Percentiles rank a stretch among this genome's conserved stretches.
Conservation (phyloP, 2,113 vertebrate genomes). For the Myotis davidii region DNA sequence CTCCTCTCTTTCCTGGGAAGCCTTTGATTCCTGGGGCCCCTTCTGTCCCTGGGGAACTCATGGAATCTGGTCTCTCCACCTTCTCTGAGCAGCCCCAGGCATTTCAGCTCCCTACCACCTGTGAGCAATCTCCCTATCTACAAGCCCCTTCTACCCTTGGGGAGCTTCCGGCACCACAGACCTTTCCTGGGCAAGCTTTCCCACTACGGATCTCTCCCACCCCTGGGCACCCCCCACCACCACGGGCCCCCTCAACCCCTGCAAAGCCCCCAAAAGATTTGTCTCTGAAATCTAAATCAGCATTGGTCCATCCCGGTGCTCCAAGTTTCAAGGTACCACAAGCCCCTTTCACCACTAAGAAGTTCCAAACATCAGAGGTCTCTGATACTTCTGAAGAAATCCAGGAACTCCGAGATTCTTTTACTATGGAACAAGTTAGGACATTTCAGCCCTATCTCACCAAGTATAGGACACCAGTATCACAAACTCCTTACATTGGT, state of each 20-base stretch:
- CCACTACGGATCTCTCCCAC: not conserved
- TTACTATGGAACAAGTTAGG: conserved; percentile 2
- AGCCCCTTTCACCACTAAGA: not conserved
- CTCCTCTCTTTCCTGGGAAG: not conserved
- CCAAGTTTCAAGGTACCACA: not conserved
- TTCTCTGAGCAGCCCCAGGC: not conserved
- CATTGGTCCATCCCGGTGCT: not conserved
- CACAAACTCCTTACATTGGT: not conserved
- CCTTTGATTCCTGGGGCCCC: not conserved
- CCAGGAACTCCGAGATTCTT: not conserved
- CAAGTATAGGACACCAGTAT: not conserved
- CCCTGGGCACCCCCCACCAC: not conserved
- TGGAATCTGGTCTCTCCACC: not conserved
- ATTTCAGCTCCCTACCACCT: not conserved
- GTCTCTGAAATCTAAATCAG: conserved; percentile 36
- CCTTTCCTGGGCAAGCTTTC: not conserved
- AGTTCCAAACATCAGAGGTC: conserved; percentile 11
- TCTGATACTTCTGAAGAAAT: conserved; percentile 44
- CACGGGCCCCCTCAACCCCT: not conserved
- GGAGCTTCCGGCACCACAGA: not conserved
- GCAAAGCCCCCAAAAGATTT: not conserved
- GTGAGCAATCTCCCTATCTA: not conserved
- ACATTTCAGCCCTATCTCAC: conserved; percentile 25
- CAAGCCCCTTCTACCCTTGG: not conserved
- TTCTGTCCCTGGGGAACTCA: not conserved